Percentiles rank a stretch among this genome's conserved stretches.
phyloP scores from a whole-genome alignment of 2,888 invertebrate species.

The Xanthia icteritia region DNA sequence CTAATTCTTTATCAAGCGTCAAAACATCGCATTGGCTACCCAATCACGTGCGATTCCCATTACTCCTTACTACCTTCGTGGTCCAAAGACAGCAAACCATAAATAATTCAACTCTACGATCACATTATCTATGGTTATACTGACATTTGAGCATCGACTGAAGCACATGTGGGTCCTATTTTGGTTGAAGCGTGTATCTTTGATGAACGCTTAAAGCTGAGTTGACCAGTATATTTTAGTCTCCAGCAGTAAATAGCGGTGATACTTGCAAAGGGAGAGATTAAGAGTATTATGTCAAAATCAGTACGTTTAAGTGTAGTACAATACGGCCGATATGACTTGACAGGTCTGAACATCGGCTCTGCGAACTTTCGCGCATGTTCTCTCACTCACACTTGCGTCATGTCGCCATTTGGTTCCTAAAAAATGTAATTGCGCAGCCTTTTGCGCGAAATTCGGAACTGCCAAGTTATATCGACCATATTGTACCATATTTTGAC shows the following conservation, averaged over 20 bases:
- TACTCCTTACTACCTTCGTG: constrained; percentile 25
- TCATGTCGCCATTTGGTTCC: too few relatives aligned
- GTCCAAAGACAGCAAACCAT: constrained; percentile 25
- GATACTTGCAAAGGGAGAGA: background rate
- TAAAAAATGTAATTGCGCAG: too few relatives aligned
- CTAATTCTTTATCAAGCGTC: constrained; percentile 7
- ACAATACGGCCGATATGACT: too few relatives aligned
- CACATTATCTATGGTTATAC: constrained; percentile 19
- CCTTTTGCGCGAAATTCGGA: too few relatives aligned
- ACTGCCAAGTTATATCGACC: too few relatives aligned
- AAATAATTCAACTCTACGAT: constrained; percentile 45
- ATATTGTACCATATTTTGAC: background rate
- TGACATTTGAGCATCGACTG: constrained; percentile 38
- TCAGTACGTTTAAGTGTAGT: background rate
- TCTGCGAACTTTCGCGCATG: too few relatives aligned
- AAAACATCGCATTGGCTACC: constrained; percentile 29
- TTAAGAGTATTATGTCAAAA: background rate
- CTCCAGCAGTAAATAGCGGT: background rate
- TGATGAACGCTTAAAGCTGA: constrained; percentile 10
- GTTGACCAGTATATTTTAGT: background rate
- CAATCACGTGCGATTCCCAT: constrained; percentile 47
- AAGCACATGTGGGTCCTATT: constrained; percentile 54
- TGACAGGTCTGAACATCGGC: too few relatives aligned
- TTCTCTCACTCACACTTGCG: too few relatives aligned
- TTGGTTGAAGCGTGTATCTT: constrained; percentile 22